Evolutionary conservation across 1,140 invertebrate species (phyloP).

Genomic region (Heliconius himera): DNA sequence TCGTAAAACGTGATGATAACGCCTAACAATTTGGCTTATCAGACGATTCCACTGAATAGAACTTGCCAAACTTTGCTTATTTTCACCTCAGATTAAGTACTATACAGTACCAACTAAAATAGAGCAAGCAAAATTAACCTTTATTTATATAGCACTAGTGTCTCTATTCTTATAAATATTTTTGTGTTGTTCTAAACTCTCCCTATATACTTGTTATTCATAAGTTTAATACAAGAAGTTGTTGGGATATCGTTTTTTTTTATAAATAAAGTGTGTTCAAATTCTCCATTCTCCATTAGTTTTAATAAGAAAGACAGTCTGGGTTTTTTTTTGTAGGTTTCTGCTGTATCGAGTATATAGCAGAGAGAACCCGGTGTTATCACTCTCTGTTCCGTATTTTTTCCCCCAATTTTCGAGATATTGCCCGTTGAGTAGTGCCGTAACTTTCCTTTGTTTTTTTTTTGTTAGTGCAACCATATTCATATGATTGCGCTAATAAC

Average conservation of each 20-base stretch:
- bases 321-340: no score
- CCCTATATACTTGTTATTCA: not conserved
- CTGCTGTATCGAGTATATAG: no score
- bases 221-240: not conserved
- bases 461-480: no score
- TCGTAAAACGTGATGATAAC: not conserved
- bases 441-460: no score
- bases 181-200: not conserved
- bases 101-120: not conserved
- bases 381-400: no score
- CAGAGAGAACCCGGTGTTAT: no score
- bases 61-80: conserved; percentile 18
- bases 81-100: conserved; percentile 23
- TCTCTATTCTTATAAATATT: not conserved
- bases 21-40: conserved; percentile 15
- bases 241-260: not conserved
- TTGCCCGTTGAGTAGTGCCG: no score
- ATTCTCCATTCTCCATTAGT: no score
- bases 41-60: conserved; percentile 14
- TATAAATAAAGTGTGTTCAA: not conserved
- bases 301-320: no score
- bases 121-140: not conserved
- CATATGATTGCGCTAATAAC: no score
- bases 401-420: no score
- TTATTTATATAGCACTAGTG: not conserved